Evolutionary conservation across 1,140 invertebrate genomes (phyloP).

Genomic region (Caerostris darwini): DNA sequence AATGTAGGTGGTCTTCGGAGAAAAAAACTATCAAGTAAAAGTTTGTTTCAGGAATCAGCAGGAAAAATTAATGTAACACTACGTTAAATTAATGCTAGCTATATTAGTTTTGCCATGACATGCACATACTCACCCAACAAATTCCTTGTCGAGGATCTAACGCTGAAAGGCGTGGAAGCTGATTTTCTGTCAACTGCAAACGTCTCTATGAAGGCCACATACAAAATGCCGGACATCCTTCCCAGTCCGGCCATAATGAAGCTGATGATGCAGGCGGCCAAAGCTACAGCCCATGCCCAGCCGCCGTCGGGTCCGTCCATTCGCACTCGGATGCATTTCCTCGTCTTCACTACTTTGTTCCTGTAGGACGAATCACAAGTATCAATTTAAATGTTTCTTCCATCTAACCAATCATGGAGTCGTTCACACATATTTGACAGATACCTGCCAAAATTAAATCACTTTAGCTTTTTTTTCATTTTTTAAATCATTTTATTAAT

Average conservation of each 20-base stretch:
- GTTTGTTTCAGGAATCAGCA: no score
- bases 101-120: no score
- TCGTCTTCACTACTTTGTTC: not conserved
- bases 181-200: conserved; percentile 40
- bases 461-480: no score
- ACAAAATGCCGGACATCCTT: conserved; percentile 75
- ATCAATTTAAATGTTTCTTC: no score
- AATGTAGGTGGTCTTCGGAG: no score
- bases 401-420: no score
- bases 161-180: conserved; percentile 57
- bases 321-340: not conserved
- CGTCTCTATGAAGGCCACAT: conserved; percentile 68
- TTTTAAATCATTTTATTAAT: no score
- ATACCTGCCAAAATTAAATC: no score
- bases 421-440: no score
- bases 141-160: conserved; percentile 60
- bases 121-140: conserved; percentile 37
- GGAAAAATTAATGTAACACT: no score
- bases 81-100: no score
- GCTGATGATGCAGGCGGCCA: conserved; percentile 67
- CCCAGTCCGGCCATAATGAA: conserved; percentile 72
- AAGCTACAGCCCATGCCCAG: conserved; percentile 58
- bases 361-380: not conserved
- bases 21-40: no score
- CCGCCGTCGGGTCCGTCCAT: conserved; percentile 52